A percentile compares a stretch with the other conserved stretches of the same genome.
Conservation (phyloP, 2,797 vertebrate species). For the Pantherophis vulpinus region DNA sequence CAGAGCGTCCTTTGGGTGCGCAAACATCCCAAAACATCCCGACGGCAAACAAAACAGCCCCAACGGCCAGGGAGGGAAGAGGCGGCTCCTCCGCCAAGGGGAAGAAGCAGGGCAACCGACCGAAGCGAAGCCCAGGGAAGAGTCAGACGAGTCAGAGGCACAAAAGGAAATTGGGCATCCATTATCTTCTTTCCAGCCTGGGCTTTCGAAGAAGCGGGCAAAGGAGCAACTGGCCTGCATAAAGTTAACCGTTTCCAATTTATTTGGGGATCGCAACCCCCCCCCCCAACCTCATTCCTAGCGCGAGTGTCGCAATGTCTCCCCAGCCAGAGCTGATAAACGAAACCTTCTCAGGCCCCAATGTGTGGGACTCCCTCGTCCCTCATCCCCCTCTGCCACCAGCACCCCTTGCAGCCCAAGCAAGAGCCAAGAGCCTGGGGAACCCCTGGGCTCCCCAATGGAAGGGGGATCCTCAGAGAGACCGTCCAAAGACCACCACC, state of each 20-base stretch:
- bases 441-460: background rate
- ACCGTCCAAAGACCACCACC: background rate
- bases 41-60: background rate
- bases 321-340: background rate
- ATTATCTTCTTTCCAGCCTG: background rate
- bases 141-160: background rate
- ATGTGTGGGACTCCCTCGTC: background rate
- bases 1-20: background rate
- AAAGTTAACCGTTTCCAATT: background rate
- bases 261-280: no score
- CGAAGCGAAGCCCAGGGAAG: background rate
- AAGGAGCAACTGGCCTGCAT: no score
- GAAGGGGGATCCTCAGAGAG: background rate
- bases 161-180: background rate
- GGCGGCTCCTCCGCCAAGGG: background rate
- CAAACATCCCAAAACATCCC: background rate
- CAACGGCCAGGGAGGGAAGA: no score
- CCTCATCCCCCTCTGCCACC: no score
- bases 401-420: background rate
- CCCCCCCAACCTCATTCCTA: no score
- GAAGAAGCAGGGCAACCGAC: no score
- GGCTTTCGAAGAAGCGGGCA: no score
- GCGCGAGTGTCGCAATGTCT: no score
- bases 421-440: background rate
- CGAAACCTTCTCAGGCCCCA: background rate